Conservation (phyloP, 2,797 vertebrate genomes). For the Vultur gryphus region DNA sequence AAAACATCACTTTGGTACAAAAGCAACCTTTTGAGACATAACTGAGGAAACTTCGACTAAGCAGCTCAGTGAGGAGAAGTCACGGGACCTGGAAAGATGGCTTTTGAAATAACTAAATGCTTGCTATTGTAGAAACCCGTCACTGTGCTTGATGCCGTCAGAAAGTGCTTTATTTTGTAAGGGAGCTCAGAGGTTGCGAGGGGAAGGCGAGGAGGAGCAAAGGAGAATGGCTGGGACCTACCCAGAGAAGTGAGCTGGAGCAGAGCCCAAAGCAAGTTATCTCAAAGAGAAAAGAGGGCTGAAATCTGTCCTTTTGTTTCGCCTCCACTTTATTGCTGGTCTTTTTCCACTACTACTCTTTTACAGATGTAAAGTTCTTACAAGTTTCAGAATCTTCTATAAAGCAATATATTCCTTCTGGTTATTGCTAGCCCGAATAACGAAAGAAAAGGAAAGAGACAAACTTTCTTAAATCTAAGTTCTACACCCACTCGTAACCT, state of each 20-base stretch:
- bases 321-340: neutral
- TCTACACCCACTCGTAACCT: slow-evolving; percentile 60
- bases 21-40: neutral
- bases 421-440: slow-evolving; percentile 24
- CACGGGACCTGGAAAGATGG: neutral
- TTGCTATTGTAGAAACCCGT: neutral
- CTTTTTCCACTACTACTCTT: neutral
- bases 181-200: neutral
- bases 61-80: neutral
- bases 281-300: neutral
- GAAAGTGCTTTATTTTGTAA: neutral
- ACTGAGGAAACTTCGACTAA: neutral
- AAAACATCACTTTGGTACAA: neutral
- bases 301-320: neutral
- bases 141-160: neutral
- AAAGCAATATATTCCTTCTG: slow-evolving; percentile 24
- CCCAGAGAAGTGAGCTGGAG: neutral
- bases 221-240: neutral
- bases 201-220: neutral
- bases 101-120: neutral
- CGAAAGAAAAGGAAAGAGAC: neutral
- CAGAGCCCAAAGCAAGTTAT: neutral
- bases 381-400: neutral
- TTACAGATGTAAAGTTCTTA: neutral
- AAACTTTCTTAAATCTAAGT: neutral